These are phyloP conservation scores for Cosmopolites sordidus DNA, from an alignment of 2,888 invertebrate genomes.

Conservation along the genomic window DNA sequence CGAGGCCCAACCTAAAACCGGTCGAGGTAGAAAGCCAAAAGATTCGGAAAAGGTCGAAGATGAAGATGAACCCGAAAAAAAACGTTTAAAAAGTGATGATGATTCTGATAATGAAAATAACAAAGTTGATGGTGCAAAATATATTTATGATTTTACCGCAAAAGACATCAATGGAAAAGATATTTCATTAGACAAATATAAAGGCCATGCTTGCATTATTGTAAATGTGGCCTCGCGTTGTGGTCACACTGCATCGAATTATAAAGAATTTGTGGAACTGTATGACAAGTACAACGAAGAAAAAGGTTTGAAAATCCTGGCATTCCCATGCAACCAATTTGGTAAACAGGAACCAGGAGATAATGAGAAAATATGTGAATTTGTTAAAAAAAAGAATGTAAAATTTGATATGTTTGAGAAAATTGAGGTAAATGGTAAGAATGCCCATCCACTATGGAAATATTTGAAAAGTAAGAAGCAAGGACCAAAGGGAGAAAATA, in stretches of 20 bases:
- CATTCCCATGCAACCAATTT: constrained; percentile 87
- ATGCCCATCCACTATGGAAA: constrained; percentile 63
- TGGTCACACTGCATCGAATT: constrained; percentile 77
- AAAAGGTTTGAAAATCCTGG: constrained; percentile 71
- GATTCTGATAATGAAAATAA: background rate
- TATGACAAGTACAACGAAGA: constrained; percentile 66
- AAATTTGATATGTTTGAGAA: constrained; percentile 71
- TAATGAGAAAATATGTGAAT: constrained; percentile 60
- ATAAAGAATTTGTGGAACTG: constrained; percentile 74
- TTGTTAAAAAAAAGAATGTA: constrained; percentile 58
- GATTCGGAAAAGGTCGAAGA: background rate
- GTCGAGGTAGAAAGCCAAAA: constrained; percentile 4
- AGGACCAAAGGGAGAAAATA: constrained; percentile 56
- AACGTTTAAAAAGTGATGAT: background rate
- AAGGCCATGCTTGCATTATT: constrained; percentile 76
- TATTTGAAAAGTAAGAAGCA: constrained; percentile 56
- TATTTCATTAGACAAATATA: constrained; percentile 71
- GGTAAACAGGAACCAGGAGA: constrained; percentile 65
- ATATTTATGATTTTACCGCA: constrained; percentile 77
- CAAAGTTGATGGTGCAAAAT: constrained; percentile 50
- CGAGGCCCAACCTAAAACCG: background rate
- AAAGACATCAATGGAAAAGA: constrained; percentile 78
- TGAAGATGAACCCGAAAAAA: constrained; percentile 3
- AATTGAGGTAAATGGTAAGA: constrained; percentile 64
- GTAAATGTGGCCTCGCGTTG: constrained; percentile 88